These are phyloP conservation scores for Drepana falcataria DNA, from an alignment of 2,888 invertebrate species.

Conservation along the genomic window DNA sequence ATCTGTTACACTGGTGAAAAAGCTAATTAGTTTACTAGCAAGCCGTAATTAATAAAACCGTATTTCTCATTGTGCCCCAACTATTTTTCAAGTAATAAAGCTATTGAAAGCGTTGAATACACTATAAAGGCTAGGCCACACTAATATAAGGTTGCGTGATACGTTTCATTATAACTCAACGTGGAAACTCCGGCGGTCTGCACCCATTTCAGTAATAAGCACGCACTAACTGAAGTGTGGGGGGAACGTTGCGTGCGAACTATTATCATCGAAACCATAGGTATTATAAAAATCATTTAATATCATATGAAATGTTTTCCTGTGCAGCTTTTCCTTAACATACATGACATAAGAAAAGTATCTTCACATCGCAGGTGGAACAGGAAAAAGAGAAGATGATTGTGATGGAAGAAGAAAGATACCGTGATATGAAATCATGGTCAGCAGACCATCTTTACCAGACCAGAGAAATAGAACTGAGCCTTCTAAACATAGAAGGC, in stretches of 20 bases:
- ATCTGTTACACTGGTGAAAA: constrained; percentile 9
- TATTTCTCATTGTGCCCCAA: background rate
- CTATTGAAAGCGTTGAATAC: background rate
- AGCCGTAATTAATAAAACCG: background rate
- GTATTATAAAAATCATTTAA: background rate
- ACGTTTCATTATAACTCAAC: constrained; percentile 52
- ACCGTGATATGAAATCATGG: no score
- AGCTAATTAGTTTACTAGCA: background rate
- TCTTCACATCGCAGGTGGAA: no score
- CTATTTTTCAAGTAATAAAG: background rate
- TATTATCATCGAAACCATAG: constrained; percentile 29
- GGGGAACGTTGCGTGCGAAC: constrained; percentile 36
- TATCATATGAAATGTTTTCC: background rate
- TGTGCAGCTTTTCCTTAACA: no score
- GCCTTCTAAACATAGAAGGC: no score
- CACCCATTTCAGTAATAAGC: constrained; percentile 46
- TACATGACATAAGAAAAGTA: no score
- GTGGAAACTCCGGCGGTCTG: constrained; percentile 53
- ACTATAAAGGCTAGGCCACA: constrained; percentile 6
- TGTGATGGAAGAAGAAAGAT: no score
- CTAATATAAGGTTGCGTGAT: constrained; percentile 48
- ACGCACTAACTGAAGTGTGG: constrained; percentile 47
- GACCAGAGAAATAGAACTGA: no score
- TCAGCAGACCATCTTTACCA: no score
- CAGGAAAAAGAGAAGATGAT: no score